Base-by-base conservation (phyloP, 1,140 invertebrate species). In the Pseudomyrmex pallidus region DNA sequence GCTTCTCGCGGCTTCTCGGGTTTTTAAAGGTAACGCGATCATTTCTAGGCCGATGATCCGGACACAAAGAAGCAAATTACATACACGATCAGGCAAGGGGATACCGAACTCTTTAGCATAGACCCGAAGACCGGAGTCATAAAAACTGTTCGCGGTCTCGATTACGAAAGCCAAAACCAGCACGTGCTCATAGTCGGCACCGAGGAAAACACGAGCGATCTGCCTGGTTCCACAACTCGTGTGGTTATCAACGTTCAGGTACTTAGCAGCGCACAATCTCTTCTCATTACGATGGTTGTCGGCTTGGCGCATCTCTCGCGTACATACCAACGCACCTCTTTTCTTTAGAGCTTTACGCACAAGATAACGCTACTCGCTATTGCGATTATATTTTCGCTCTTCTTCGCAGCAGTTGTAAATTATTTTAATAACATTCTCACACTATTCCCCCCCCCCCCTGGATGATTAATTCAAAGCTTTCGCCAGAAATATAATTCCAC, bases 1-100 rank as follows among this genome's bases (percentile, higher is more conserved):
- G 61, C n/a, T n/a, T 72, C 78, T 64, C 78, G 35, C 35, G 35
- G 35, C 5, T 35, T 35, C 22, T 73, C 48, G 56, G 20, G n/a
- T 44, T 67, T 20, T 52, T 76, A 68, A 87, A 73, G 70, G 64
- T 74, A 82, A 86, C 50, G 57, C 80, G 50, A 87, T 89, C 85
- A 85, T 68, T 92, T 91, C 74, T 92, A 96, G 95, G 96, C 96
- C n/a, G 95, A 95, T 85, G 97, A 98, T 95, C 97, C 97, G 20
- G 97, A 98, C 86, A 97, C 97, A 2, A 95, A 95, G 35, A 96
- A 97, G 76, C 96, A 97, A 90, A 97, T 99, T 44, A 98, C 97
- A 0, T 99, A 99, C 91, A 96, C 96, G 1, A 96, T 99, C 46
- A 95, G 96, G 61, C 96, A 97, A 94, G 98, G 98, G 0, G 95